phyloP scores from a whole-genome alignment of 2,113 vertebrate species.

The Donacobius atricapilla region DNA sequence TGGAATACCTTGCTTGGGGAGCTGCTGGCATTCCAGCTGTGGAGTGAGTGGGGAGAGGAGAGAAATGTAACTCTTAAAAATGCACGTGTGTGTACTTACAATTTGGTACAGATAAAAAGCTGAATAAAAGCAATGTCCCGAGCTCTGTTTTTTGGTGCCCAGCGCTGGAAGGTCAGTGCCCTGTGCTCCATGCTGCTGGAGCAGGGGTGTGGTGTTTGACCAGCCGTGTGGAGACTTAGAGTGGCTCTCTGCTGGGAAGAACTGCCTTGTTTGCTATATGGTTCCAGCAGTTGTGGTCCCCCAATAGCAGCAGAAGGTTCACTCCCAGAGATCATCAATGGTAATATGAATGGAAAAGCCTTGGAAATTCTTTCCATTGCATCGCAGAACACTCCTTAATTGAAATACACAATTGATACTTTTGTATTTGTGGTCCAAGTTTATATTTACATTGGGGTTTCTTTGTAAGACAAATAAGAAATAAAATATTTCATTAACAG shows the following conservation, averaged over 20 bases:
- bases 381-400: neutral
- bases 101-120: neutral
- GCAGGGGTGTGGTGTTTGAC: neutral
- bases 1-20: neutral
- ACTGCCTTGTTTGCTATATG: accelerated
- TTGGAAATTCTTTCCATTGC: neutral
- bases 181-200: accelerated
- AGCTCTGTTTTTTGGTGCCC: neutral
- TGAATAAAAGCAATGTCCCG: neutral
- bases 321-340: accelerated
- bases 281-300: neutral
- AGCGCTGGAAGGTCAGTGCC: neutral
- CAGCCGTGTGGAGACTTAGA: accelerated
- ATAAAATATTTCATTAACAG: accelerated
- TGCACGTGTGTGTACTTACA: neutral
- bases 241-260: accelerated
- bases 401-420: neutral
- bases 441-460: neutral
- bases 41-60: neutral
- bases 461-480: neutral
- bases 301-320: neutral
- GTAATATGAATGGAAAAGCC: neutral
- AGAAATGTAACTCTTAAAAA: neutral
- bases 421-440: neutral
- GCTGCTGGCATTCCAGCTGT: neutral